Evolutionary conservation across 1,140 invertebrate species (phyloP).

Genomic region (Lanistes nyassanus): DNA sequence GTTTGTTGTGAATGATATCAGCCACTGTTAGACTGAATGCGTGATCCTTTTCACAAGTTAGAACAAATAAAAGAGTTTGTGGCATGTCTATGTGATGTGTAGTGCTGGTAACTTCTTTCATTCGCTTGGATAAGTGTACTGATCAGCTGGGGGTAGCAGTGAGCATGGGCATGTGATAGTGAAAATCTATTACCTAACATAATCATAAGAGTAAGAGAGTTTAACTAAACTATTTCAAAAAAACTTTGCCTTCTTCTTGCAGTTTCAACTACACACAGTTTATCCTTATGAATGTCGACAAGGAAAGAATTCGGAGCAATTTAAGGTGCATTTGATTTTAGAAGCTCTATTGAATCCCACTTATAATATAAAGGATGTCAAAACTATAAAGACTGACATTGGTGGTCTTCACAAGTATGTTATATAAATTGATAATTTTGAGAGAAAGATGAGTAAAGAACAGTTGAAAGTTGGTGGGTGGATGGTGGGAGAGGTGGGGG

Average conservation of each 20-base stretch:
- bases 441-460: no score
- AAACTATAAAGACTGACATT: no score
- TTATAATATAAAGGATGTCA: no score
- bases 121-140: not conserved
- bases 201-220: not conserved
- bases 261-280: constrained; percentile 18
- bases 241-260: not conserved
- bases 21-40: no score
- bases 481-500: no score
- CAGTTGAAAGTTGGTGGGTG: no score
- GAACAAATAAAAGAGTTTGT: not conserved
- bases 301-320: constrained; percentile 9
- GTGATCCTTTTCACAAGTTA: no score
- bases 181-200: not conserved
- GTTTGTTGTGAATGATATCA: no score
- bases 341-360: no score
- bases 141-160: not conserved
- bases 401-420: no score
- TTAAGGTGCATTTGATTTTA: no score
- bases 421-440: no score
- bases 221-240: not conserved
- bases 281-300: constrained; percentile 13
- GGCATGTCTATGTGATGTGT: not conserved
- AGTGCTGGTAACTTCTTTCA: not conserved
- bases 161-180: not conserved